phyloP scores from a whole-genome alignment of 2,888 invertebrate species.

The Volucella inflata region DNA sequence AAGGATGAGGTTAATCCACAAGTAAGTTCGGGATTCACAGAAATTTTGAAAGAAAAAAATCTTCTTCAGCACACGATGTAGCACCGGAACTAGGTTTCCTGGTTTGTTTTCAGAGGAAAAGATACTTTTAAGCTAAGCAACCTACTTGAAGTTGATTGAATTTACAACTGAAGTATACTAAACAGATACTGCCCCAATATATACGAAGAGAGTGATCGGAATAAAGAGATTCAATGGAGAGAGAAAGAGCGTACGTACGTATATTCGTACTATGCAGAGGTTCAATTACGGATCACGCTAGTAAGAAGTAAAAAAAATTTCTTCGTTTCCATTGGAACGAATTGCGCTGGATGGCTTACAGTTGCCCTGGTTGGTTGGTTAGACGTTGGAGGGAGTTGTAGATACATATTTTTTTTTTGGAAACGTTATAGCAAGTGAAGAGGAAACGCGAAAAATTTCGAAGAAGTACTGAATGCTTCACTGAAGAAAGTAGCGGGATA shows the following conservation, averaged over 20 bases:
- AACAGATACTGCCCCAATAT: constrained; percentile 82
- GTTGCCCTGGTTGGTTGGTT: constrained; percentile 25
- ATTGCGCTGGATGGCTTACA: constrained; percentile 54
- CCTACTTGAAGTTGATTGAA: constrained; percentile 79
- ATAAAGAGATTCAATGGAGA: background rate
- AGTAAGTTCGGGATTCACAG: constrained; percentile 19
- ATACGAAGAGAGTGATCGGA: constrained; percentile 77
- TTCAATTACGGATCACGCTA: constrained; percentile 63
- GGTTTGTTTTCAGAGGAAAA: constrained; percentile 26
- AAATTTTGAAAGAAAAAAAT: background rate
- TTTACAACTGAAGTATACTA: constrained; percentile 82
- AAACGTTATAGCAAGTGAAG: constrained; percentile 54
- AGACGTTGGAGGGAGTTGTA: constrained; percentile 5
- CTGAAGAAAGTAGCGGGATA: constrained; percentile 62
- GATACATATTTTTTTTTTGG: constrained; percentile 22
- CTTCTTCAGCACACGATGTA: constrained; percentile 38
- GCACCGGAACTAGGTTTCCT: constrained; percentile 54
- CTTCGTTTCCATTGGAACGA: constrained; percentile 57
- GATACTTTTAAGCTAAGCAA: constrained; percentile 49
- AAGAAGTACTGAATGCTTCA: constrained; percentile 54
- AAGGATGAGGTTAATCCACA: constrained; percentile 55
- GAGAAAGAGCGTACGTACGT: constrained; percentile 24
- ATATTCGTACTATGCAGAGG: constrained; percentile 5
- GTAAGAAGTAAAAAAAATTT: constrained; percentile 32
- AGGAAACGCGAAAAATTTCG: constrained; percentile 42